Evolutionary conservation across 1,140 invertebrate species (phyloP).

Genomic region (Cydia amplana): DNA sequence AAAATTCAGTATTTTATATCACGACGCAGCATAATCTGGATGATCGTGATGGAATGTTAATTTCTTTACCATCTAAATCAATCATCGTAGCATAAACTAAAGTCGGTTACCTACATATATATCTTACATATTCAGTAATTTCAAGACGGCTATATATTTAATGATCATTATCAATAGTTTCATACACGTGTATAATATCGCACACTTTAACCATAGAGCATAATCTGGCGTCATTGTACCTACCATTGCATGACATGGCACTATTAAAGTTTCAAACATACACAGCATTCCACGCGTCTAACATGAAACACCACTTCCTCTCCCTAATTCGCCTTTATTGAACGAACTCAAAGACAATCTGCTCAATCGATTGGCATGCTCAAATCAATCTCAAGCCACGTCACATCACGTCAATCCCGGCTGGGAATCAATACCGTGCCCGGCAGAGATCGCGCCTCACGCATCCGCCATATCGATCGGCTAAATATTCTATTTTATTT

Average conservation of each 20-base stretch:
- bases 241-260: constrained; percentile 10
- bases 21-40: not conserved
- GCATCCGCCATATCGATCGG: constrained; percentile 33
- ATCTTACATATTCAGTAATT: not conserved
- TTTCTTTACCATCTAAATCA: too few relatives aligned
- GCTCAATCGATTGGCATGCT: constrained; percentile 30
- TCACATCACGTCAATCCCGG: constrained; percentile 50
- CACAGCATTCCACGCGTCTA: not conserved
- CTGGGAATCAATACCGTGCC: constrained; percentile 48
- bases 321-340: not conserved
- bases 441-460: constrained; percentile 30
- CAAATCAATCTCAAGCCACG: constrained; percentile 41
- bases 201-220: not conserved
- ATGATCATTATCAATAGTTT: not conserved
- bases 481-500: constrained; percentile 51
- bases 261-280: constrained; percentile 7
- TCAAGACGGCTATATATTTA: not conserved
- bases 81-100: too few relatives aligned
- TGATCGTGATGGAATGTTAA: too few relatives aligned
- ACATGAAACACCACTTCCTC: constrained; percentile 8
- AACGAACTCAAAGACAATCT: constrained; percentile 7
- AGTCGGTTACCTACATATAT: not conserved
- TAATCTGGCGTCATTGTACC: constrained; percentile 8
- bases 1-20: not conserved
- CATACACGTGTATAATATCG: not conserved